A percentile compares a stretch with the other conserved stretches of the same genome.
Evolutionary conservation across 2,797 vertebrate genomes (phyloP).

Genomic region (Gymnoscopelus microlampas): DNA sequence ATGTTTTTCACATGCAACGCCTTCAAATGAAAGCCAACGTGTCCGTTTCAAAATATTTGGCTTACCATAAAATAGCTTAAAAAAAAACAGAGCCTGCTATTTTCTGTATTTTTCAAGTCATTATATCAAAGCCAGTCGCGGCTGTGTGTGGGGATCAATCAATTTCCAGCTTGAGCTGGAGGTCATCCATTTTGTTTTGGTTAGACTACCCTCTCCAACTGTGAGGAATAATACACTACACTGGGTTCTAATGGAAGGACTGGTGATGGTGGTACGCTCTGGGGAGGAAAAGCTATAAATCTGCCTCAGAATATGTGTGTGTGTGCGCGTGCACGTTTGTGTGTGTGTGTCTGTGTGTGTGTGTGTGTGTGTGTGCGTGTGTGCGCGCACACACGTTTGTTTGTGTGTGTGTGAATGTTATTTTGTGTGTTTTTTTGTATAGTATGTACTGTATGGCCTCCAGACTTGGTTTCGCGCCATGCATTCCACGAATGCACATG

Average conservation of each 20-base stretch:
- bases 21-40: neutral
- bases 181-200: conserved; percentile 26
- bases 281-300: neutral
- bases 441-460: too few relatives aligned
- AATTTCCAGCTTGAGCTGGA: conserved; percentile 24
- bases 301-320: neutral
- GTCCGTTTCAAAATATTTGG: conserved; percentile 16
- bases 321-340: neutral
- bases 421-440: too few relatives aligned
- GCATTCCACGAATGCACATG: too few relatives aligned
- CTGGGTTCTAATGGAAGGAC: neutral
- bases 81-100: neutral
- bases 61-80: neutral
- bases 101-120: neutral
- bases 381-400: too few relatives aligned
- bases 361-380: too few relatives aligned
- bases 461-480: too few relatives aligned
- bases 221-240: conserved; percentile 15
- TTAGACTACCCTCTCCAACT: conserved; percentile 29
- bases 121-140: neutral
- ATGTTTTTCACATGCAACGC: neutral
- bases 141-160: neutral
- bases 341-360: neutral
- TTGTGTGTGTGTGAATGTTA: neutral
- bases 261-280: neutral